Conservation (phyloP, 2,888 invertebrate species). For the Aporophyla nigra region DNA sequence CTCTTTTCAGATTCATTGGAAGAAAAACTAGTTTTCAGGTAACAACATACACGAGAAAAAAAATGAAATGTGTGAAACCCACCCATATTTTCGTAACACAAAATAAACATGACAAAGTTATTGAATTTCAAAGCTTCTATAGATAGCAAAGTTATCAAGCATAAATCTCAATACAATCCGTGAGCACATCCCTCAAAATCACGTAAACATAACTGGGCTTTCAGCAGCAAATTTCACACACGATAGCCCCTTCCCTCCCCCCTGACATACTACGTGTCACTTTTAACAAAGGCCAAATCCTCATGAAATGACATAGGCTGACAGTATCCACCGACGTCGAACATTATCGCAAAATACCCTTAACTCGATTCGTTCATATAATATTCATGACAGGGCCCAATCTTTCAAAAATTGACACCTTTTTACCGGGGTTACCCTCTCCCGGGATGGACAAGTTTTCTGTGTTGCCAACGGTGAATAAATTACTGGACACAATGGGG, state of each 20-base stretch:
- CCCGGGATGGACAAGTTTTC: conserved; percentile 86
- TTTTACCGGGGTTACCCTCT: conserved; percentile 81
- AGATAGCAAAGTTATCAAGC: conserved; percentile 21
- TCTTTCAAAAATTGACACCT: conserved; percentile 91
- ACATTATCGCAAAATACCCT: conserved; percentile 90
- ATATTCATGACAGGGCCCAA: conserved; percentile 90
- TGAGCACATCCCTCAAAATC: conserved; percentile 59
- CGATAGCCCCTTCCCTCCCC: conserved; percentile 69
- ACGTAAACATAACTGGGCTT: conserved; percentile 72
- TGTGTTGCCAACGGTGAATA: conserved; percentile 88
- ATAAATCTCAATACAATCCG: conserved; percentile 47
- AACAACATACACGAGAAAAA: not conserved
- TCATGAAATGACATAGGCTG: conserved; percentile 90
- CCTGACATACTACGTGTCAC: conserved; percentile 88
- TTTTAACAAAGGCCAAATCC: conserved; percentile 90
- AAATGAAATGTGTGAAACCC: not conserved
- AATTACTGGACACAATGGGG: conserved; percentile 84
- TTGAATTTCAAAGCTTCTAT: not conserved
- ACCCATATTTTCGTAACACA: not conserved
- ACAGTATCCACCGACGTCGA: conserved; percentile 84
- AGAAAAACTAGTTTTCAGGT: not conserved
- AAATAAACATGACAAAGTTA: not conserved
- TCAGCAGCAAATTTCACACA: conserved; percentile 81
- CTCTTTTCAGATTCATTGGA: no score
- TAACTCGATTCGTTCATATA: conserved; percentile 90